Evolutionary conservation across 2,797 vertebrate species (phyloP).

Genomic region (Otolemur crassicaudatus): DNA sequence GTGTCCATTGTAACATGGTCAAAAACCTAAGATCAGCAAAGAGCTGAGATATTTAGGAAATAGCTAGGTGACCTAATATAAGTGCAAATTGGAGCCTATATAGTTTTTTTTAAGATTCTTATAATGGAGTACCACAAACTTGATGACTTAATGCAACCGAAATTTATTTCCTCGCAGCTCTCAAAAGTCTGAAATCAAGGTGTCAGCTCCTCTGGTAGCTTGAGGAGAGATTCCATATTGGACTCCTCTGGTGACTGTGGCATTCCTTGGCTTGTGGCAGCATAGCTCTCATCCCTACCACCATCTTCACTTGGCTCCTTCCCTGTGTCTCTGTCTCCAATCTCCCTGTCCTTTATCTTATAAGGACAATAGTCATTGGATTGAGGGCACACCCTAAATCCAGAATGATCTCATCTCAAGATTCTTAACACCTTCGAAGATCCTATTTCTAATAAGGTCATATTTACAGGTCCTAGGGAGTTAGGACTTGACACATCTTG

Average conservation of each 20-base stretch:
- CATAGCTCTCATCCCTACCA: neutral
- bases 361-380: neutral
- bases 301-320: neutral
- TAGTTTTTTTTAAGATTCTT: neutral
- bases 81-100: neutral
- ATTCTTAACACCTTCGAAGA: neutral
- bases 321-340: neutral
- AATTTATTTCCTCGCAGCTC: neutral
- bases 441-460: neutral
- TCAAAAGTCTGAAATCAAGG: neutral
- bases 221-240: neutral
- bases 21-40: constrained; percentile 41
- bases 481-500: neutral
- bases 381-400: neutral
- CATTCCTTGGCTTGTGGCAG: neutral
- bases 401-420: neutral
- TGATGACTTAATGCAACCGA: neutral
- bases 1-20: neutral
- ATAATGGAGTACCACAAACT: neutral
- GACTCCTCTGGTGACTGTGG: neutral
- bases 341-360: neutral
- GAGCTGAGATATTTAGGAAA: constrained; percentile 14
- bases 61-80: neutral
- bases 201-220: neutral
- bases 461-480: neutral